Base-by-base conservation (phyloP, 2,797 vertebrate genomes). In the Amphiprion clarkii region DNA sequence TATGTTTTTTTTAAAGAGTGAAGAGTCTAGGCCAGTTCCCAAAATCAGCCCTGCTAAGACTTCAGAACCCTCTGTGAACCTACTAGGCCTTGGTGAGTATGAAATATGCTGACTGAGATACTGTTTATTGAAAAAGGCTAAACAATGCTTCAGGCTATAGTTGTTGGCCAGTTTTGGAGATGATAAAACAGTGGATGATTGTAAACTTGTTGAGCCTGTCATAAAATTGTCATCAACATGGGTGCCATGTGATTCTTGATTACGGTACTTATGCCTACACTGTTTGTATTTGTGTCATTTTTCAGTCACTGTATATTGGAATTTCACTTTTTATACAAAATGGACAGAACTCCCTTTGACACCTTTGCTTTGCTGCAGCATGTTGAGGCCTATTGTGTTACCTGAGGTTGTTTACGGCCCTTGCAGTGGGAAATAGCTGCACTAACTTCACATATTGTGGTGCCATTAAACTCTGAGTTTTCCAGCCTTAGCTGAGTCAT, bases 11-110 rank as follows among this genome's bases (percentile, higher is more conserved):
- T 25, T 13, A 21, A 5, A 56, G 95, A 97, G 92, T 91, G 96
- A 98, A 67, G 97, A 97, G 75, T 89, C 96, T 55, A 96, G 94
- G 69, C 85, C 94, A 67, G 96, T 95, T 70, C 89, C 94, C 77
- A 97, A 96, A 95, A 91, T 93, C 83, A 98, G 97, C 91, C 97
- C 97, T 5, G 95, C 95, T 77, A 97, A 96, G 86, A 84, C 89
- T 78, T 86, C 94, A 85, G 96, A 97, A 88, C 94, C 96, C 5
- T 94, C 96, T 74, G 94, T 98, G 83, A 97, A 99, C 91, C 96
- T 99, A 75, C 92, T 98, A 90, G 97, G 97, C 89, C 96, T 99
- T 64, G 97, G 97, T 99, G 93, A 97, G 97, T 93, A 6, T 40
- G 5, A 46, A 56, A 48, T 48, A 19, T 58, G 33, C 60, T 39